phyloP scores from a whole-genome alignment of 2,888 invertebrate species.

The Agrypnus murinus region DNA sequence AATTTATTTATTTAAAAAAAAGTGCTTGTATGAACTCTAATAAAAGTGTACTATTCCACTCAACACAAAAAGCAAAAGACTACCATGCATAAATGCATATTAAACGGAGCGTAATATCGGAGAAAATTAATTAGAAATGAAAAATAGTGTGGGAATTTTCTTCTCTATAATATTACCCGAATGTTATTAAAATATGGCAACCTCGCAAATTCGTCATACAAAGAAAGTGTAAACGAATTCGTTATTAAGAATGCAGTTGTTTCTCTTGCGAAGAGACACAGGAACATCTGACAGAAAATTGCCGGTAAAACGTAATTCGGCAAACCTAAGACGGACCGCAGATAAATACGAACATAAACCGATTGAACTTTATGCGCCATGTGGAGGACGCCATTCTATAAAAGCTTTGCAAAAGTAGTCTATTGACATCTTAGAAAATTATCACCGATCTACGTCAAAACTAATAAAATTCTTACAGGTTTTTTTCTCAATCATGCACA shows the following conservation, averaged over 20 bases:
- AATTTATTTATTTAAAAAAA: not conserved
- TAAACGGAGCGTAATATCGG: not conserved
- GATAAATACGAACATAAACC: constrained; percentile 35
- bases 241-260: not conserved
- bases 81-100: constrained; percentile 4
- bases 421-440: constrained; percentile 73
- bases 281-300: constrained; percentile 25
- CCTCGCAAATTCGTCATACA: constrained; percentile 48
- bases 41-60: too few relatives aligned
- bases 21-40: not conserved
- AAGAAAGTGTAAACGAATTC: constrained; percentile 45
- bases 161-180: constrained; percentile 15
- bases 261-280: constrained; percentile 8
- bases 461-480: constrained; percentile 44
- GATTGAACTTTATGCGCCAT: constrained; percentile 72
- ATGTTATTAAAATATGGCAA: constrained; percentile 52
- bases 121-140: constrained; percentile 5
- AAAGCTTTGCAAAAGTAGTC: constrained; percentile 78
- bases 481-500: constrained; percentile 40
- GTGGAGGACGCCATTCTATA: constrained; percentile 86
- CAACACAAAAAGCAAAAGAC: too few relatives aligned
- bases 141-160: constrained; percentile 19
- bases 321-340: not conserved
- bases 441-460: constrained; percentile 48
- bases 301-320: constrained; percentile 27